Conservation (phyloP, 2,888 invertebrate genomes). For the Nomada ferruginata region DNA sequence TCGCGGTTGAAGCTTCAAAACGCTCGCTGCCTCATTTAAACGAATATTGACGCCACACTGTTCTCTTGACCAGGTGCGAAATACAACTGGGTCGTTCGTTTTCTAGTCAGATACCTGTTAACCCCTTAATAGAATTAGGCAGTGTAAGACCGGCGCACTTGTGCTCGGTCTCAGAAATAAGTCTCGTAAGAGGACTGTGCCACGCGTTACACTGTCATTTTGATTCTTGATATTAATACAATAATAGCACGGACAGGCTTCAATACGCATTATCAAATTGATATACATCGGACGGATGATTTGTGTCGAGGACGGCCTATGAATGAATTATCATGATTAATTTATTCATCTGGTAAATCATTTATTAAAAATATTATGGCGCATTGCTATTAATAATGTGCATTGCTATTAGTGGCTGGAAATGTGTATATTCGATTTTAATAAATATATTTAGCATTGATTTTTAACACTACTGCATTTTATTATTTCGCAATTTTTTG, state of each 20-base stretch:
- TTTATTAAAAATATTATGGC: not conserved
- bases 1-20: conserved; percentile 40
- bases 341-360: not conserved
- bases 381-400: no score
- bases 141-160: conserved; percentile 78
- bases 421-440: no score
- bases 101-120: conserved; percentile 81
- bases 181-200: conserved; percentile 67
- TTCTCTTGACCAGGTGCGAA: conserved; percentile 55
- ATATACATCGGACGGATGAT: no score
- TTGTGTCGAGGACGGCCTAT: no score
- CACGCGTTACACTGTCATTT: conserved; percentile 36
- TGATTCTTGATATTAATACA: conserved; percentile 52
- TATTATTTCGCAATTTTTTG: no score
- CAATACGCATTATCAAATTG: no score
- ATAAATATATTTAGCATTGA: no score
- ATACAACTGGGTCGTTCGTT: conserved; percentile 71
- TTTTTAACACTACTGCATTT: no score
- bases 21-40: conserved; percentile 44
- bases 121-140: conserved; percentile 80
- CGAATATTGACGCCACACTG: conserved; percentile 51
- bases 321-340: no score
- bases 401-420: no score
- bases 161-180: conserved; percentile 70
- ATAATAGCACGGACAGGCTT: conserved; percentile 18